Conservation (phyloP, 2,797 vertebrate species). For the Sebastes nivosus region DNA sequence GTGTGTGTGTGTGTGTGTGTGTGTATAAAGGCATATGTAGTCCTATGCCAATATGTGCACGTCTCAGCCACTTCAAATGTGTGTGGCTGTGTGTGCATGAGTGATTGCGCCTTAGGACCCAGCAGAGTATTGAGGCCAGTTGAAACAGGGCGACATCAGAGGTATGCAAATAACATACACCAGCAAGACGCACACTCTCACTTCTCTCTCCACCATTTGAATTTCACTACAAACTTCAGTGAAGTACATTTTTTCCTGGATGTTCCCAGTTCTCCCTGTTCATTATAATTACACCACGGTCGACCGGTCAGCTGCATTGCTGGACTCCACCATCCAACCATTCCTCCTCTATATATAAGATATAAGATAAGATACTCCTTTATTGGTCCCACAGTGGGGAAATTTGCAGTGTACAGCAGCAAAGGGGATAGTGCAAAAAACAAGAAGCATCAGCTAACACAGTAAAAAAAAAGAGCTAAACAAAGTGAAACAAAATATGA, state of each 20-base stretch:
- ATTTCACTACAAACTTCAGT: background rate
- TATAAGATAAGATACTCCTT: too few relatives aligned
- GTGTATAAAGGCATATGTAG: background rate
- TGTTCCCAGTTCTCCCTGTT: too few relatives aligned
- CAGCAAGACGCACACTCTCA: background rate
- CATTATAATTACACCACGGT: background rate
- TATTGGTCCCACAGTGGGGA: too few relatives aligned
- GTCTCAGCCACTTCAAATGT: background rate
- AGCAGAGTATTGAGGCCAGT: slow-evolving; percentile 33
- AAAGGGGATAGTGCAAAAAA: too few relatives aligned
- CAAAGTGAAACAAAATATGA: too few relatives aligned
- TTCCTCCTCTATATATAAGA: background rate
- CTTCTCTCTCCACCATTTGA: background rate
- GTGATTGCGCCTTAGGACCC: slow-evolving; percentile 20
- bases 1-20: slow-evolving; percentile 8
- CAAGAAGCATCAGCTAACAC: too few relatives aligned
- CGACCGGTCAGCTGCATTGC: background rate
- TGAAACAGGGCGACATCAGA: slow-evolving; percentile 46
- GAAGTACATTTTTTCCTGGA: too few relatives aligned
- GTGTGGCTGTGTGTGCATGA: background rate
- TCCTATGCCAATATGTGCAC: background rate
- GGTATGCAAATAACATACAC: slow-evolving; percentile 33
- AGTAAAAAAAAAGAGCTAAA: too few relatives aligned
- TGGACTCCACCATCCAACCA: background rate
- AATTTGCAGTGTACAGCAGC: too few relatives aligned